Conservation (phyloP, 2,888 invertebrate genomes). For the Erebia palarica region DNA sequence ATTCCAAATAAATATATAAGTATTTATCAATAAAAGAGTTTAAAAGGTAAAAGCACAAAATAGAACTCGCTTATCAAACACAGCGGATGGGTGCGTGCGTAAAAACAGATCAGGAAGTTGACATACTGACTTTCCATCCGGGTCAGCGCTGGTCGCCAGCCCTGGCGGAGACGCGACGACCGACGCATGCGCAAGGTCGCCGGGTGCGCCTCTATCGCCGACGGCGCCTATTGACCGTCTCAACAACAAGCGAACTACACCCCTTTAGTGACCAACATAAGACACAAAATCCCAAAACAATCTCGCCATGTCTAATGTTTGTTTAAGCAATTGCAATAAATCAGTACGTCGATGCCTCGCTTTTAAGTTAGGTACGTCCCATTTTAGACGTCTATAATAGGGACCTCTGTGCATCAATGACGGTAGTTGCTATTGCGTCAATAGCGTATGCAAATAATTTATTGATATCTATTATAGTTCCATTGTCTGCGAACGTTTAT, state of each 20-base stretch:
- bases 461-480: constrained; percentile 17
- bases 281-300: constrained; percentile 50
- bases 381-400: constrained; percentile 57
- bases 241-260: constrained; percentile 50
- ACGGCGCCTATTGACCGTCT: constrained; percentile 57
- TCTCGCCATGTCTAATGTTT: constrained; percentile 48
- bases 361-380: constrained; percentile 57
- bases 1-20: not conserved
- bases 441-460: constrained; percentile 36
- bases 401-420: constrained; percentile 62
- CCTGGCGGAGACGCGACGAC: constrained; percentile 50
- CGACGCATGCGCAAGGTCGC: constrained; percentile 74
- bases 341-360: constrained; percentile 55
- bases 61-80: constrained; percentile 11
- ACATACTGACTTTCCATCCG: constrained; percentile 40
- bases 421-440: constrained; percentile 64
- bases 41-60: constrained; percentile 5
- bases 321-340: constrained; percentile 56
- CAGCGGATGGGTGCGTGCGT: constrained; percentile 22
- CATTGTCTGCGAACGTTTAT: constrained; percentile 23
- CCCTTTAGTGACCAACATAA: constrained; percentile 52
- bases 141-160: constrained; percentile 42
- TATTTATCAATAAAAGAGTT: not conserved
- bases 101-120: constrained; percentile 34
- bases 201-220: constrained; percentile 69